phyloP scores from a whole-genome alignment of 2,797 vertebrate genomes.

The Halcyon leucocephala region DNA sequence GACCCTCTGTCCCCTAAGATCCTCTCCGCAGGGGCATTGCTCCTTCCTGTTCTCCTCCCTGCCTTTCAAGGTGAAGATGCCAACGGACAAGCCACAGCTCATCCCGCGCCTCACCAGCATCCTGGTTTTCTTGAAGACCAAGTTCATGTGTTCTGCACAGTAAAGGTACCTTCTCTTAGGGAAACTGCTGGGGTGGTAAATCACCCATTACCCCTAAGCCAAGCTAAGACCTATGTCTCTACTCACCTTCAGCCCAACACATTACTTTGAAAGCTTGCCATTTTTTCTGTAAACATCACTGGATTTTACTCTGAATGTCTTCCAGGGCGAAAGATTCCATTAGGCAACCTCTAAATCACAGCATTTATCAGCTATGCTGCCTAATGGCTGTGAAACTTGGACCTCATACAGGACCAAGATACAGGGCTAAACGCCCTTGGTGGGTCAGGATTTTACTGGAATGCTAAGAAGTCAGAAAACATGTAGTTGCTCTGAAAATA shows the following conservation, averaged over 20 bases:
- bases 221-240: background rate
- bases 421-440: background rate
- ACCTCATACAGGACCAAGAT: background rate
- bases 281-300: background rate
- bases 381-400: background rate
- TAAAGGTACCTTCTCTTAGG: background rate
- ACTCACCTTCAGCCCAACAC: background rate
- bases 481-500: background rate
- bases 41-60: background rate
- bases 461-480: background rate
- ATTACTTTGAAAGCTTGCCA: background rate
- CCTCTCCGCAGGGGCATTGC: background rate
- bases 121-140: background rate
- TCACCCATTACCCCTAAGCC: background rate
- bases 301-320: background rate
- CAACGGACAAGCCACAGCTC: background rate
- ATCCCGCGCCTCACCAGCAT: background rate
- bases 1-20: background rate
- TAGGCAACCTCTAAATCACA: background rate
- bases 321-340: background rate
- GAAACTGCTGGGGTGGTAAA: background rate
- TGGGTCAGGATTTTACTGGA: background rate
- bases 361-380: background rate
- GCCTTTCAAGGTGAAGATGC: background rate
- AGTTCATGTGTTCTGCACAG: background rate